Evolutionary conservation across 2,888 invertebrate genomes (phyloP), one percentile per base, ranked within the genome.

Genomic region (Myopa tessellatipennis): DNA sequence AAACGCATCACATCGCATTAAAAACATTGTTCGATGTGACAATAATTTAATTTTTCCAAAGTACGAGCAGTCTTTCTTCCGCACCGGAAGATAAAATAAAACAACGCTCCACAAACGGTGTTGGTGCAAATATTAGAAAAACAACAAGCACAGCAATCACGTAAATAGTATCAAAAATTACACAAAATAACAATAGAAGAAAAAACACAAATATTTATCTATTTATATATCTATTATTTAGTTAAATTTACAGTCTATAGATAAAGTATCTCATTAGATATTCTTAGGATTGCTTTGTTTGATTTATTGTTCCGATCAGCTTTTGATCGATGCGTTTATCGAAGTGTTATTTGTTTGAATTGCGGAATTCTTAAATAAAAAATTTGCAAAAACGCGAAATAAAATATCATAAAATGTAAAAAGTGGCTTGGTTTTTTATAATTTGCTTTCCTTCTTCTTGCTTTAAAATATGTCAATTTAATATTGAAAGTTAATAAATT

Each of bases 1-100:
- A 65, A 36, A 26, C 18, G 34, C 61, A 61, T 61, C 34, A 4
- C 61, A 61, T 61, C 7, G n/a, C 45, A 45, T 26, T 26, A 26
- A 26, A 26, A 45, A 26, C 14, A 26, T 4, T 36, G 65, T 65
- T 14, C 65, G 65, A 34, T 65, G 36, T 65, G 65, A 65, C 36
- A 65, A 65, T 65, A 8, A 65, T 34, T 12, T 26, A 34, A 65
- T 65, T 65, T 65, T 63, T 26, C 7, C 61, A 61, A 26, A 65
- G 36, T 65, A 65, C 38, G 12, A 12, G 45, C 7, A 8, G 45
- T 45, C 16, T 45, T 14, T 74, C 74, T 74, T 74, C 65, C 74
- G 74, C 63, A 74, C 63, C 74, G 63, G 74, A 74, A 63, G 65
- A 45, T 65, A n/a, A 16, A 16, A 3, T 16, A 45, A 50, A 16